Percentiles rank a stretch among this genome's conserved stretches.
Evolutionary conservation across 2,888 invertebrate species (phyloP).

Genomic region (Agriopis marginaria): DNA sequence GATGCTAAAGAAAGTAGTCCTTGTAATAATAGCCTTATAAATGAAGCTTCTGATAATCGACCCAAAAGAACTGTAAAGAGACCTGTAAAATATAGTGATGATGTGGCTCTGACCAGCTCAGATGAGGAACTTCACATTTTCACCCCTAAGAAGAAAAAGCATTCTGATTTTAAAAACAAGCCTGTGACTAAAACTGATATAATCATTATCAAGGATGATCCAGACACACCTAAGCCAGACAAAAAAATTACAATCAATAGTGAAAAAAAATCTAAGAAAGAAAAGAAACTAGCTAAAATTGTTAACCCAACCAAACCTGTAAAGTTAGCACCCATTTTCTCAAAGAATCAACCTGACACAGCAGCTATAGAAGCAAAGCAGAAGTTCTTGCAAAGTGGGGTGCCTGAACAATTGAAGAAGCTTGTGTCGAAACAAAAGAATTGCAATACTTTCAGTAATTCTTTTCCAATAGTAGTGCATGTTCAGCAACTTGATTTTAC

Average conservation of each 20-base stretch:
- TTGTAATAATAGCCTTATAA: slow-evolving; percentile 22
- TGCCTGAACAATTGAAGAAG: slow-evolving; percentile 88
- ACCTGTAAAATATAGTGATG: slow-evolving; percentile 74
- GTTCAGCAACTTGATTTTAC: slow-evolving; percentile 81
- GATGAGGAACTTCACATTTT: slow-evolving; percentile 80
- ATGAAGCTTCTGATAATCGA: slow-evolving; percentile 51
- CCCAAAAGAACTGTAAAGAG: slow-evolving; percentile 73
- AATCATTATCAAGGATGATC: slow-evolving; percentile 33
- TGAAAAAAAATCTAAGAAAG: slow-evolving; percentile 23
- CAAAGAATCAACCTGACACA: slow-evolving; percentile 87
- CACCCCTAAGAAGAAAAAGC: slow-evolving; percentile 72
- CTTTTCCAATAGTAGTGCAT: slow-evolving; percentile 89
- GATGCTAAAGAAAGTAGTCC: slow-evolving; percentile 22
- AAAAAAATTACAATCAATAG: slow-evolving; percentile 14
- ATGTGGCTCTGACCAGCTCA: slow-evolving; percentile 65
- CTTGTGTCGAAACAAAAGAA: slow-evolving; percentile 80
- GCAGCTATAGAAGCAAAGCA: slow-evolving; percentile 88
- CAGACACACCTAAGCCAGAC: slow-evolving; percentile 11
- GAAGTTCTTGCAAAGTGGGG: slow-evolving; percentile 90
- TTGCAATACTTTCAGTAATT: slow-evolving; percentile 67
- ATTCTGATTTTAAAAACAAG: slow-evolving; percentile 34
- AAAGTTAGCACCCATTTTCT: slow-evolving; percentile 91
- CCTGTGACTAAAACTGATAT: slow-evolving; percentile 24
- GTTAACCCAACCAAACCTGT: slow-evolving; percentile 43
- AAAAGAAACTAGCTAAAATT: slow-evolving; percentile 33